Percentiles rank a stretch among this genome's conserved stretches.
Conservation (phyloP, 2,113 vertebrate species). For the Osmerus eperlanus region DNA sequence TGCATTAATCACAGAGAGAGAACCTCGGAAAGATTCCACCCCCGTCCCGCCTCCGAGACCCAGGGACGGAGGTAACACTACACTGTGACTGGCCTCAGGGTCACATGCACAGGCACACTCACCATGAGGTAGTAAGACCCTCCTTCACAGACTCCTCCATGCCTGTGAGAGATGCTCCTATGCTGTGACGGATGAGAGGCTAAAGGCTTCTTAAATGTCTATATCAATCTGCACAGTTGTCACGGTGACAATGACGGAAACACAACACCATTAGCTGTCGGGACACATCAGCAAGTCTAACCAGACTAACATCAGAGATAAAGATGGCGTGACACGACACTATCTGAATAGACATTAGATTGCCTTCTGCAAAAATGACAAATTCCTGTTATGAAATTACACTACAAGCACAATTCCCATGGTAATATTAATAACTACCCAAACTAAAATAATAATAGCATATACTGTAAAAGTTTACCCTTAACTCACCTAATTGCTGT, state of each 20-base stretch:
- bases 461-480: neutral
- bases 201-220: conserved; percentile 71
- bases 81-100: neutral
- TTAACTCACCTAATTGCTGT: too few relatives aligned
- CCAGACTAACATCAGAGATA: conserved; percentile 65
- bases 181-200: conserved; percentile 59
- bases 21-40: conserved; percentile 1
- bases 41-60: neutral
- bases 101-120: neutral
- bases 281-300: conserved; percentile 37
- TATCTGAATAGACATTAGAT: conserved; percentile 43
- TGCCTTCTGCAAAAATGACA: neutral
- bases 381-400: too few relatives aligned
- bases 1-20: conserved; percentile 40
- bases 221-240: conserved; percentile 72
- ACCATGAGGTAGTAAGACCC: conserved; percentile 35
- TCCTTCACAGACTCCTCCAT: neutral
- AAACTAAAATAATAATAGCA: too few relatives aligned
- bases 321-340: conserved; percentile 50
- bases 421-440: too few relatives aligned
- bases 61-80: neutral
- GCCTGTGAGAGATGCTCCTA: conserved; percentile 20
- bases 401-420: too few relatives aligned
- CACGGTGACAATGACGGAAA: conserved; percentile 69
- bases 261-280: conserved; percentile 61